phyloP scores from a whole-genome alignment of 1,140 invertebrate species.

The Calephelis nemesis region DNA sequence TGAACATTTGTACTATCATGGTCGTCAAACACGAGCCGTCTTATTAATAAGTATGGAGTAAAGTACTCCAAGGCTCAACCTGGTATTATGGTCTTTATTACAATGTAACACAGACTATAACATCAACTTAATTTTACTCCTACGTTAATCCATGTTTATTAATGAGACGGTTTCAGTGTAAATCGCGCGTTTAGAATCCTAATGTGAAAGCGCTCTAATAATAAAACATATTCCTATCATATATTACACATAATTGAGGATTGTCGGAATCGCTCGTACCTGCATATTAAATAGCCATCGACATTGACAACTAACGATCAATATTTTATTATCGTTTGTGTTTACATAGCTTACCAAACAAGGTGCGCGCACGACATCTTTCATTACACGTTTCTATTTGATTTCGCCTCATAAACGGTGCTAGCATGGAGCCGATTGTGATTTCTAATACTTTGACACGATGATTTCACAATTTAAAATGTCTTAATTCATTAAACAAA shows the following conservation, averaged over 20 bases:
- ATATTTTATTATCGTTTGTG: slow-evolving; percentile 33
- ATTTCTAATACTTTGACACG: slow-evolving; percentile 64
- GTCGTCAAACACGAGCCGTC: no score
- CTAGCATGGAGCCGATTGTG: slow-evolving; percentile 70
- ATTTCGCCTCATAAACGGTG: slow-evolving; percentile 71
- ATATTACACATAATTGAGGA: slow-evolving; percentile 11
- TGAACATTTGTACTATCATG: no score
- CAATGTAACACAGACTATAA: no score
- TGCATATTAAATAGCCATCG: not conserved
- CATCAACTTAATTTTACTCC: no score
- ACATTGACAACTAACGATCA: not conserved
- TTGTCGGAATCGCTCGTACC: slow-evolving; percentile 1
- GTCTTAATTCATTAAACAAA: no score
- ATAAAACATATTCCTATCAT: slow-evolving; percentile 7
- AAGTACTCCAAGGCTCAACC: no score
- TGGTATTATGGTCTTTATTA: no score
- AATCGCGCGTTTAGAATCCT: not conserved
- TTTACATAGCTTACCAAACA: slow-evolving; percentile 72
- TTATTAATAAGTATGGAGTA: no score
- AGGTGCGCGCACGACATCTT: slow-evolving; percentile 65
- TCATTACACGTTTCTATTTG: slow-evolving; percentile 79
- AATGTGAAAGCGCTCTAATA: slow-evolving; percentile 4
- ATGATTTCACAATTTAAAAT: slow-evolving; percentile 37
- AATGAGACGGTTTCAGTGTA: no score
- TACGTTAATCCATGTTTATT: no score